phyloP scores from a whole-genome alignment of 2,113 vertebrate species.

The Globicephala melas region DNA sequence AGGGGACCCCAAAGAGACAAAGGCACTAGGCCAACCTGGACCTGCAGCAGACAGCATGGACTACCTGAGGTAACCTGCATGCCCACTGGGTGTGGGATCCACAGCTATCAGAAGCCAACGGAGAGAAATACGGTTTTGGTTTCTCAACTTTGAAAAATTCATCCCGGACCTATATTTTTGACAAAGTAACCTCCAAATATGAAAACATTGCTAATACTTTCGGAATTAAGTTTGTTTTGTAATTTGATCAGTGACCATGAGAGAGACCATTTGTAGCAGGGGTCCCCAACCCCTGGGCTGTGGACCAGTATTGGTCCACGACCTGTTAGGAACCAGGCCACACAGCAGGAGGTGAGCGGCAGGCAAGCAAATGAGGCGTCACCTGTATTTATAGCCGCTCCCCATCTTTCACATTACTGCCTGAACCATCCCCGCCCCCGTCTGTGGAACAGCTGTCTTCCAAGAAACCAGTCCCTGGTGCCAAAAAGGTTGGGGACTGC shows the following conservation, averaged over 20 bases:
- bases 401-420: too few relatives aligned
- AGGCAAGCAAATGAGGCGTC: too few relatives aligned
- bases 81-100: too few relatives aligned
- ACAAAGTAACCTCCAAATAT: not conserved
- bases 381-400: too few relatives aligned
- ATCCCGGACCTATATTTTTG: not conserved
- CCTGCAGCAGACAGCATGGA: not conserved
- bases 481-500: too few relatives aligned
- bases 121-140: not conserved
- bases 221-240: constrained; percentile 22
- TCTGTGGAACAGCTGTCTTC: too few relatives aligned
- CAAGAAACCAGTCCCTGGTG: too few relatives aligned
- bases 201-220: not conserved
- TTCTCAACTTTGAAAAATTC: not conserved
- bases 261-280: not conserved
- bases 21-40: not conserved
- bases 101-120: not conserved
- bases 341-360: too few relatives aligned
- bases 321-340: too few relatives aligned
- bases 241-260: not conserved
- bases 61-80: not conserved
- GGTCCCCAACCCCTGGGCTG: too few relatives aligned
- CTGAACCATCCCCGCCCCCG: too few relatives aligned
- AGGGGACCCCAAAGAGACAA: not conserved
- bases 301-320: too few relatives aligned